Conservation (phyloP, 2,888 invertebrate genomes). For the Opisthograptis luteolata region DNA sequence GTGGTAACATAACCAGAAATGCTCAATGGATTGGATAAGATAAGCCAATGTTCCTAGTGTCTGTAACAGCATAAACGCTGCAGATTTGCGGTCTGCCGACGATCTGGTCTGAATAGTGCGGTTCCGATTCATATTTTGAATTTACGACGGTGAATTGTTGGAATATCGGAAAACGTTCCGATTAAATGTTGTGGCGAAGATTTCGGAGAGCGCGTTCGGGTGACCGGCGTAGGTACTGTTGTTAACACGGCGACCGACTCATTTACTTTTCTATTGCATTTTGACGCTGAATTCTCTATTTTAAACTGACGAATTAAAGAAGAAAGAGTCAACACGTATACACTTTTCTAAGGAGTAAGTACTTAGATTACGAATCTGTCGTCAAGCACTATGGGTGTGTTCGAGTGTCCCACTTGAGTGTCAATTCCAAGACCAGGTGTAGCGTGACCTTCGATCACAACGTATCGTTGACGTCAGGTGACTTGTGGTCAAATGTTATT, state of each 20-base stretch:
- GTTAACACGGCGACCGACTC: no score
- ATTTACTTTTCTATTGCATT: background rate
- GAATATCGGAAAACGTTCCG: constrained; percentile 13
- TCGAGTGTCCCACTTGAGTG: no score
- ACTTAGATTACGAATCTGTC: no score
- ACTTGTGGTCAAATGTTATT: no score
- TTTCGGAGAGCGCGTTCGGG: constrained; percentile 2
- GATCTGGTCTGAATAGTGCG: constrained; percentile 18
- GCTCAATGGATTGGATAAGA: background rate
- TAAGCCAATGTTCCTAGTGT: constrained; percentile 6
- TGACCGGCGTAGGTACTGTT: no score
- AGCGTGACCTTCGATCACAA: no score
- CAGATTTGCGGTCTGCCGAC: constrained; percentile 6
- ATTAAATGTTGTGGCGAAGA: constrained; percentile 11
- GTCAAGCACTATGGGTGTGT: no score
- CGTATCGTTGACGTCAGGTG: no score
- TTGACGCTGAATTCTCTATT: background rate
- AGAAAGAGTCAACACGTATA: no score
- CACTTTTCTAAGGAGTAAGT: no score
- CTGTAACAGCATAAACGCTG: background rate
- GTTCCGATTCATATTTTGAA: constrained; percentile 22
- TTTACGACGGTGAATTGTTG: constrained; percentile 22
- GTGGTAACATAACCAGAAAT: background rate
- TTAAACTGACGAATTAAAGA: no score
- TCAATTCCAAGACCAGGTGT: no score